These are phyloP conservation scores for Metacarcinus magister DNA, from an alignment of 2,888 invertebrate genomes.

Conservation along the genomic window DNA sequence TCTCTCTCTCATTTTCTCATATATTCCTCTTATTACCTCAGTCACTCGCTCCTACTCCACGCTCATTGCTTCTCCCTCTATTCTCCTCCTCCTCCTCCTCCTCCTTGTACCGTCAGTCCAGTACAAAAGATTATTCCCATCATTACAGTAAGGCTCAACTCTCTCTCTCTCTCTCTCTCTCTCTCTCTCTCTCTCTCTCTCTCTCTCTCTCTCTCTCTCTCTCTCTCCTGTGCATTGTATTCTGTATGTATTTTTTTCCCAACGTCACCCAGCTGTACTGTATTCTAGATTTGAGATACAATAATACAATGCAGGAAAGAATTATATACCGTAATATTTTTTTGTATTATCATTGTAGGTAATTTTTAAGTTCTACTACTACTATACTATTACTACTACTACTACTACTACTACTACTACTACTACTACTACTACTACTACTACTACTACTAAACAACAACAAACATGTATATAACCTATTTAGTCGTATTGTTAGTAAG, in stretches of 20 bases:
- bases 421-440: background rate
- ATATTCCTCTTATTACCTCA: background rate
- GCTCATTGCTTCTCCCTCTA: background rate
- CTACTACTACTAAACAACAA: no score
- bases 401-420: slow-evolving; percentile 18
- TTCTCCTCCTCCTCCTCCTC: background rate
- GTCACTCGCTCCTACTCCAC: background rate
- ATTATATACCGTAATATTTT: no score
- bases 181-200: background rate
- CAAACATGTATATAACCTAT: background rate
- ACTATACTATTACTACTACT: background rate
- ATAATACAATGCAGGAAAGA: background rate
- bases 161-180: background rate
- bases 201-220: no score
- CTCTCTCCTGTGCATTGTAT: background rate
- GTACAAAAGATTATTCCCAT: no score
- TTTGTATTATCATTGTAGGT: background rate
- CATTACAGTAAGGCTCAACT: no score
- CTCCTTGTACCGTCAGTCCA: no score
- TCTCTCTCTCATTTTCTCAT: background rate
- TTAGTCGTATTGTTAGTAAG: background rate
- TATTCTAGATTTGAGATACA: no score
- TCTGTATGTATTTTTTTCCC: background rate
- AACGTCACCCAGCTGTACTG: background rate
- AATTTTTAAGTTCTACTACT: background rate